These are phyloP conservation scores for Gryllus bimaculatus DNA, from an alignment of 1,140 invertebrate species.

Conservation along the genomic window DNA sequence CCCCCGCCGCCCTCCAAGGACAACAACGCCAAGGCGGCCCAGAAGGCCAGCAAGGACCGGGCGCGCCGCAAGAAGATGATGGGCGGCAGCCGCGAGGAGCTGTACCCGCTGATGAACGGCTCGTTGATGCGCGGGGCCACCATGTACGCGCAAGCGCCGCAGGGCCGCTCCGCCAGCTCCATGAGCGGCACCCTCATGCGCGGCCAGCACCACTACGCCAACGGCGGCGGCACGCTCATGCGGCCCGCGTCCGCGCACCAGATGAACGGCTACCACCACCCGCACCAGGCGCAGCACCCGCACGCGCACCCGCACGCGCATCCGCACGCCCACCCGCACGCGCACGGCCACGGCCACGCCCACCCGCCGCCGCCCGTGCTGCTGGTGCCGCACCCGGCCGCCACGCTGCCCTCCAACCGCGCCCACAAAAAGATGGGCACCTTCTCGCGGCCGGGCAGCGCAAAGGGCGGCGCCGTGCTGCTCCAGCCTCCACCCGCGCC, in stretches of 20 bases:
- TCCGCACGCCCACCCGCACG: constrained; percentile 25
- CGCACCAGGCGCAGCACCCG: constrained; percentile 9
- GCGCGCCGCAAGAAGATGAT: constrained; percentile 29
- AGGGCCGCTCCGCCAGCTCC: constrained; percentile 25
- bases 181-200: constrained; percentile 33
- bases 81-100: constrained; percentile 39
- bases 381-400: constrained; percentile 28
- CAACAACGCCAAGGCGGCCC: constrained; percentile 27
- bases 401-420: constrained; percentile 28
- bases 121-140: constrained; percentile 32
- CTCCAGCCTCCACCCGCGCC: constrained; percentile 8
- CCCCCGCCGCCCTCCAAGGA: constrained; percentile 47
- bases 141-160: constrained; percentile 18
- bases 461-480: neutral
- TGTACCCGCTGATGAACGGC: constrained; percentile 36
- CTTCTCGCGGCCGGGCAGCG: constrained; percentile 29
- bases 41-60: constrained; percentile 34
- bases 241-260: constrained; percentile 25
- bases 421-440: constrained; percentile 26
- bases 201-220: constrained; percentile 23
- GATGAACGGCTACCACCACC: constrained; percentile 26
- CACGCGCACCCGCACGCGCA: constrained; percentile 26
- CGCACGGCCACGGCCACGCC: constrained; percentile 10
- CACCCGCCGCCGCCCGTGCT: constrained; percentile 27
- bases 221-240: constrained; percentile 21